Evolutionary conservation across 2,113 vertebrate genomes (phyloP), one percentile per base, ranked within the genome.

Genomic region (Notarius quadriscutis): DNA sequence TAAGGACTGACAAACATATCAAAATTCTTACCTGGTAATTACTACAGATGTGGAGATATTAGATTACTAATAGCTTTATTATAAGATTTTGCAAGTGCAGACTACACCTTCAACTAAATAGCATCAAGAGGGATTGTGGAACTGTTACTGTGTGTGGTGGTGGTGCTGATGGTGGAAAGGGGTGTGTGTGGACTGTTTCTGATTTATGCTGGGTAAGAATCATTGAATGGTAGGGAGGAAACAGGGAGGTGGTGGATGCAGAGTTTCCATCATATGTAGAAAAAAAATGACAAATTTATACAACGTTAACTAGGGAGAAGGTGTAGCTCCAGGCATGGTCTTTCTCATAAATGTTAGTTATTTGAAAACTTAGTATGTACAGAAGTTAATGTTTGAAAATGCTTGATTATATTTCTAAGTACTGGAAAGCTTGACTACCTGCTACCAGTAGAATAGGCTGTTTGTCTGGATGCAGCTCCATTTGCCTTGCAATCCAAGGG

Each of bases 391-490:
- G n/a, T 57, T 30, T 60, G 4, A 81, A 81, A 58, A 80, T 34
- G 8, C 20, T 22, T 8, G 6, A 80, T 81, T 58, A 80, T 80
- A 53, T 5, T 27, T 34, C 5, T 7, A 81, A 60, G 57, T 34
- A 62, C 20, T 25, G 41, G 22, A 41, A n/a, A n/a, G 15, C 8
- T 62, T 63, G 94, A 95, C 89, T 92, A 99, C 98, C 98, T 15
- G 98, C 97, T 30, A 99, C 97, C 84, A 99, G 94, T 62, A 99
- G 96, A 71, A 99, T 98, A 53, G 98, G 98, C 57, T 94, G 96
- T 87, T 99, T 99, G 95, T 99, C 98, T n/a, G 98, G 98, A 89
- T 99, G 98, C 2, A 99, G 97, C 88, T 98, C 98, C 95, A 93
- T 98, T 62, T 99, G 98, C 60, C 98, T 94, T 89, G 98, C 98